Percentiles rank a stretch among this genome's conserved stretches.
Evolutionary conservation across 2,888 invertebrate species (phyloP).

Genomic region (Teleogryllus oceanicus): DNA sequence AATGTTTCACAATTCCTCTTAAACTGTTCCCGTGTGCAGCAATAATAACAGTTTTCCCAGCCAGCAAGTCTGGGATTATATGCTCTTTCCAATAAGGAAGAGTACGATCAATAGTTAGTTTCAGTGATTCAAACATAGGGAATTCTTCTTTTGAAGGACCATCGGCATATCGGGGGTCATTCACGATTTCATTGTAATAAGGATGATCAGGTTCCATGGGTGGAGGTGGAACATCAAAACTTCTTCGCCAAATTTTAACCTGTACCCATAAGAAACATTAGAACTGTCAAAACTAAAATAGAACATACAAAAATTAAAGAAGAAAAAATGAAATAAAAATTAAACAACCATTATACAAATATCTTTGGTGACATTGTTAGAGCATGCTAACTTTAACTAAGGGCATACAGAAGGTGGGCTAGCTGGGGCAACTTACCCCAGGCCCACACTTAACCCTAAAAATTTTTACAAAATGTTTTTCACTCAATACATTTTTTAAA

Average conservation of each 20-base stretch:
- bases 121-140: conserved; percentile 78
- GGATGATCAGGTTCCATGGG: conserved; percentile 72
- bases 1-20: conserved; percentile 79
- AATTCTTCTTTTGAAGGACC: conserved; percentile 69
- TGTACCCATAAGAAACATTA: conserved; percentile 40
- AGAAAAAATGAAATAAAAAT: no score
- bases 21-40: conserved; percentile 85
- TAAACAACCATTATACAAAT: no score
- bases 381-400: no score
- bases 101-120: conserved; percentile 75
- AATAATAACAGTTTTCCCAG: conserved; percentile 73
- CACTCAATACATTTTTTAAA: no score
- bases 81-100: conserved; percentile 83
- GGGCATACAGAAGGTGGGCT: no score
- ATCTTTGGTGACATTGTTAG: no score
- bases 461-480: no score
- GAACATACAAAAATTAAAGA: not conserved
- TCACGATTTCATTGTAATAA: conserved; percentile 70
- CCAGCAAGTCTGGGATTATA: conserved; percentile 74
- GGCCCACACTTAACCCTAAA: no score
- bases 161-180: conserved; percentile 69
- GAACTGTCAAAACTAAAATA: conserved; percentile 27
- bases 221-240: conserved; percentile 78
- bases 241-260: conserved; percentile 83
- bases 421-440: no score